Base-by-base conservation (phyloP, 2,888 invertebrate genomes). In the Eupeodes latifasciatus region DNA sequence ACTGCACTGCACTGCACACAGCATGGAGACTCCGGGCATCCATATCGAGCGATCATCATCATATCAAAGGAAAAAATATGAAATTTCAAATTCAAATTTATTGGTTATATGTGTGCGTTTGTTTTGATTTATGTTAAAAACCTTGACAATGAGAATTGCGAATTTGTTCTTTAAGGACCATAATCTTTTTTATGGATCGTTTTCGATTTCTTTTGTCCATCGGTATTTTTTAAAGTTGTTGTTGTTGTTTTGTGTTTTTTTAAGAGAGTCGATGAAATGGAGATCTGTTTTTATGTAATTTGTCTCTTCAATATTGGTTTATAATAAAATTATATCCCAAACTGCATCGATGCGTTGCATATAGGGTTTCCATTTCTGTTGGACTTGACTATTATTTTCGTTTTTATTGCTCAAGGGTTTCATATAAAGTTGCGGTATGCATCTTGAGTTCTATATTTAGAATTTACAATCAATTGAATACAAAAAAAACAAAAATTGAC, bases 51-150 rank as follows among this genome's bases (percentile, higher is more conserved):
- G 16, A 53, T 55, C 67, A 16, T 53, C n/a, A 5, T 10, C 5
- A 11, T 49, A 47, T 51, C 87, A 83, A 51, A n/a, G 27, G 47
- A 51, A 49, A 83, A 78, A 78, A 88, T 88, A 85, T 88, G 85
- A 88, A 88, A 88, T 88, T 81, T 85, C 59, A 88, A 88, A 85
- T 88, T 88, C 88, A 88, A 88, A 88, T 88, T 88, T 88, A 88
- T 88, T 85, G 85, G 75, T 79, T 79, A 85, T 75, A 12, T 64
- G 12, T 59, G 78, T 71, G 75, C 47, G 67, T 64, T 74, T 72
- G 69, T 81, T 88, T 75, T 88, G 85, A 88, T 88, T 88, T 88
- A 88, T 85, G 55, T 88, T 88, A 85, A 75, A 27, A 81, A 75
- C 78, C 85, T 85, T 85, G 88, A 88, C 83, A 87, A 81, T 81